Evolutionary conservation across 2,113 vertebrate species (phyloP).

Genomic region (Nannobrachium achirus): DNA sequence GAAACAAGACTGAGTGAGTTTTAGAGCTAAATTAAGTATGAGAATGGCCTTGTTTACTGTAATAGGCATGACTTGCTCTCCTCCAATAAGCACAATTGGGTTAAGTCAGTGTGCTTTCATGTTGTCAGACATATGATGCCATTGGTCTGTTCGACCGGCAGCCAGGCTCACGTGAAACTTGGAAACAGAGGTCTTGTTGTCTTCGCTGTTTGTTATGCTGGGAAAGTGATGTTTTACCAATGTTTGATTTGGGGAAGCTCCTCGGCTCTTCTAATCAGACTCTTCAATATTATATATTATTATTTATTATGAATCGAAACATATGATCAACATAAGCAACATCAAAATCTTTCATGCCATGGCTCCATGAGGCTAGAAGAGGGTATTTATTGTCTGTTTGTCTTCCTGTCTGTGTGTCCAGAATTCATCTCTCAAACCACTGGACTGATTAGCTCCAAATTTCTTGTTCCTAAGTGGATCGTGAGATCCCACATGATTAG

Average conservation of each 20-base stretch:
- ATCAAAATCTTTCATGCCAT: no score
- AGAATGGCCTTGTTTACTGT: constrained; percentile 13
- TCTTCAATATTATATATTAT: no score
- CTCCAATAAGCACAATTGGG: background rate
- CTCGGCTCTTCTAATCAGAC: background rate
- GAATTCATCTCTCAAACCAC: no score
- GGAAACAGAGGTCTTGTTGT: background rate
- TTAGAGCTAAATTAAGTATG: constrained; percentile 11
- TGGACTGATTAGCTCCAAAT: no score
- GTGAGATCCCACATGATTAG: no score
- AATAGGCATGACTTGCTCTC: background rate
- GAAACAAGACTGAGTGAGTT: constrained; percentile 2
- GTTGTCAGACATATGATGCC: background rate
- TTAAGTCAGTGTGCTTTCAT: constrained; percentile 20
- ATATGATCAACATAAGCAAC: no score
- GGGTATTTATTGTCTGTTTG: no score
- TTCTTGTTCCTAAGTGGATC: no score
- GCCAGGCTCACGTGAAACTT: background rate
- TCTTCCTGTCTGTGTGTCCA: no score
- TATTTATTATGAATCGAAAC: no score
- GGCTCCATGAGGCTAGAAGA: no score
- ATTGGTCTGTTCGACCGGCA: background rate
- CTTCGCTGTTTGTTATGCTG: background rate
- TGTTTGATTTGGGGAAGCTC: background rate
- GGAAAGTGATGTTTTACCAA: background rate